Evolutionary conservation across 2,888 invertebrate genomes (phyloP), one percentile per base, ranked within the genome.

Genomic region (Sericinus montela): DNA sequence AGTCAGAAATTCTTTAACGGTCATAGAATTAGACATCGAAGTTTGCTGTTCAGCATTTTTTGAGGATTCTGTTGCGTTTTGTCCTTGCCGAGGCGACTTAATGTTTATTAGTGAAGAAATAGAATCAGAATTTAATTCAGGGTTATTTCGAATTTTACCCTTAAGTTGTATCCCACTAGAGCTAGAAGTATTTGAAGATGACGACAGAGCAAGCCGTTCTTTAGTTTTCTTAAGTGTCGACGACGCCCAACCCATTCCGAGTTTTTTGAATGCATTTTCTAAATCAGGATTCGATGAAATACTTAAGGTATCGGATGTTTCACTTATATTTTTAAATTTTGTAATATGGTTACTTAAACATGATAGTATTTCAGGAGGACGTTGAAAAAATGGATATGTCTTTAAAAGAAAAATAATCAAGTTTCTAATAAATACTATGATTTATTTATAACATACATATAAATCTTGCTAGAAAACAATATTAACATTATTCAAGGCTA

Each of bases 211-310:
- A 55, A 92, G 83, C 0, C 91, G 89, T 64, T 93, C 91, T 45
- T 92, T 91, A 0, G 93, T 92, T 68, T 93, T 93, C 53, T 91
- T 92, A 30, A 93, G 74, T 19, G 92, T 93, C 1, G 92, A 88
- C 3, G 92, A 89, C 1, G 93, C 93, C 93, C 93, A 94, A 7
- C 91, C 91, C 71, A 93, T 87, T 0, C 93, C 92, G 39, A 93
- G 83, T 55, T 90, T 90, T 54, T 90, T 90, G 45, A 94, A 83
- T 56, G 93, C 92, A 19, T 89, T 83, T 69, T 93, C 94, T 57
- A 93, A 88, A 60, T 91, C 91, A 45, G 84, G 85, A 60, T 86
- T 86, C 36, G 88, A 87, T 6, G 88, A 86, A 51, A 83, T 65
- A 55, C 88, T 88, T 45, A 86, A 59, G 0, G 82, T 74, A 57